Evolutionary conservation across 1,140 invertebrate genomes (phyloP), one percentile per base, ranked within the genome.

Genomic region (Drosophila carrolli): DNA sequence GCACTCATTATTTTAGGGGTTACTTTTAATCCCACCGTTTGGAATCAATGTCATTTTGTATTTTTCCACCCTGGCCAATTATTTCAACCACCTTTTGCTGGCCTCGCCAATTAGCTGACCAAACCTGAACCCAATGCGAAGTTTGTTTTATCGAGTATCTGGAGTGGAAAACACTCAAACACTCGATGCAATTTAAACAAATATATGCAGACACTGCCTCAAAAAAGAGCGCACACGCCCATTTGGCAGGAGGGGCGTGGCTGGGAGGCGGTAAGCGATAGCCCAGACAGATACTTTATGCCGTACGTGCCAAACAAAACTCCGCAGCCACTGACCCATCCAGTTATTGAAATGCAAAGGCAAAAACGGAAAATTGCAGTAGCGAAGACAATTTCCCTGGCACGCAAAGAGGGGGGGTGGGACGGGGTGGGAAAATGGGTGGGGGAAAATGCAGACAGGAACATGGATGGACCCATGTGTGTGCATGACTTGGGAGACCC

Each of bases 131-230:
- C 51, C 67, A 57, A 57, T 71, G 27, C 51, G 37, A 57, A 48
- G 66, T 68, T 71, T 71, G 63, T 32, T 66, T 70, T 70, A 71
- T 71, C 63, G 37, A 57, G 60, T 63, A 66, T 66, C 40, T 66
- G 38, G 61, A 54, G 60, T 54, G 67, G 63, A 56, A 70, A 47
- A 68, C 50, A 37, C 50, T 44, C 55, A 44, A 68, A 54, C 63
- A 70, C 56, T 68, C 51, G 68, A 50, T 81, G 78, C 78, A 86
- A 88, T 86, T 86, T 88, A 86, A 79, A 65, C 81, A 82, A 86
- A 88, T 88, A 73, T 86, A 83, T 88, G 82, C 83, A 79, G 58
- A 71, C 67, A 71, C 51, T 40, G 50, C 54, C 70, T 67, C 78
- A 78, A 70, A 61, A 76, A 66, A 72, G 50, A 51, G 56, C 51